Evolutionary conservation across 1,140 invertebrate species (phyloP), one percentile per base, ranked within the genome.

Genomic region (Caenorhabditis brenneri): DNA sequence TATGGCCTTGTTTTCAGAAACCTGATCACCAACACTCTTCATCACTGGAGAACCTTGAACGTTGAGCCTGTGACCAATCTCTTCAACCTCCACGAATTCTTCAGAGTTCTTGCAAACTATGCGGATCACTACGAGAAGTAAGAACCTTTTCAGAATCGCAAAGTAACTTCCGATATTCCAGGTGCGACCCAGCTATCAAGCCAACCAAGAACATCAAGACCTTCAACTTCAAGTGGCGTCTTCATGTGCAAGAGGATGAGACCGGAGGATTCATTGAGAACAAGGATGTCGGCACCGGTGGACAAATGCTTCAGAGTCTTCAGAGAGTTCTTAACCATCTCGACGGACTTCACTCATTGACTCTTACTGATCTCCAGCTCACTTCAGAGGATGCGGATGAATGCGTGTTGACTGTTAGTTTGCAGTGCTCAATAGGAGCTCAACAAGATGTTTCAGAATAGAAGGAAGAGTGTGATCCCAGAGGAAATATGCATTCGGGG

Each of bases 61-160:
- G 46, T 82, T 4, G 55, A 82, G 33, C 81, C 81, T 9, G 58
- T 82, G 4, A 48, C 39, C 39, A 82, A 82, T 49, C 19, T 82
- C 36, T 82, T 82, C 81, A 82, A 82, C 24, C 60, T 82, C 55
- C 74, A 82, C 29, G 81, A 82, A n/a, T 82, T 82, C 36, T 39
- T 82, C 22, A 36, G 60, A 36, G 42, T 65, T 1, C 22, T 82
- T 10, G 39, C 58, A 0, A 65, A 74, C 22, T 82, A 65, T 22
- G 36, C 22, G 16, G 39, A 82, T n/a, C 53, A 46, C 24, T 60
- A 82, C 27, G 81, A 82, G 36, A 82, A 60, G 81, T 82, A 49
- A 33, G 42, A 15, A 16, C 19, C 2, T n/a, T 1, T 81, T 4
- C 22, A 9, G 2, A 33, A 0, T 65, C 15, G 15, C 12, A 33